phyloP scores from a whole-genome alignment of 2,888 invertebrate genomes.

The Tupiocoris notatus region DNA sequence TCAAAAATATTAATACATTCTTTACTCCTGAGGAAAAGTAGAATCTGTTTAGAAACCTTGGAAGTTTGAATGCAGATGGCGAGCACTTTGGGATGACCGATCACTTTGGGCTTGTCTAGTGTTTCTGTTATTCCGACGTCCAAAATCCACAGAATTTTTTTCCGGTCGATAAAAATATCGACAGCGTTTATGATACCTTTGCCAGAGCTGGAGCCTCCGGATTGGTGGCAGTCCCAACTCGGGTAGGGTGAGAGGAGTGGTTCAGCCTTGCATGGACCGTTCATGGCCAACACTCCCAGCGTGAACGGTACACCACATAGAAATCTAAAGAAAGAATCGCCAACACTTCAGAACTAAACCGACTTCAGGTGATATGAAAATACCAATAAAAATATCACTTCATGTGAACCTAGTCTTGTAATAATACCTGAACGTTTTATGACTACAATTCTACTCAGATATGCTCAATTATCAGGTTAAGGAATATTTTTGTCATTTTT shows the following conservation, averaged over 20 bases:
- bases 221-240: constrained; percentile 63
- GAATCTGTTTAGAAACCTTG: no score
- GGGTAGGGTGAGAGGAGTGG: constrained; percentile 62
- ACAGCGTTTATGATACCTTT: constrained; percentile 69
- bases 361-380: no score
- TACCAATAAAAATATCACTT: no score
- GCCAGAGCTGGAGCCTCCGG: constrained; percentile 54
- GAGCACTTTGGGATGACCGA: constrained; percentile 62
- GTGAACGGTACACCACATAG: constrained; percentile 68
- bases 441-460: no score
- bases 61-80: constrained; percentile 62
- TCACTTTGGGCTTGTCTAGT: constrained; percentile 51
- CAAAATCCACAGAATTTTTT: constrained; percentile 70
- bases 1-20: no score
- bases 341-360: no score
- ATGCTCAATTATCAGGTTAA: no score
- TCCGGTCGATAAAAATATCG: constrained; percentile 62
- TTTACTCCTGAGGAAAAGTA: no score
- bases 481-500: no score
- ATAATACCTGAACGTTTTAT: no score
- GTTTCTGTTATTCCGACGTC: constrained; percentile 60
- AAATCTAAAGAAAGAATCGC: no score
- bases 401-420: no score
- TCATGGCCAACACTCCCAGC: constrained; percentile 59
- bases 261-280: constrained; percentile 51